Evolutionary conservation across 2,797 vertebrate genomes (phyloP).

Genomic region (Taenioides sp.): DNA sequence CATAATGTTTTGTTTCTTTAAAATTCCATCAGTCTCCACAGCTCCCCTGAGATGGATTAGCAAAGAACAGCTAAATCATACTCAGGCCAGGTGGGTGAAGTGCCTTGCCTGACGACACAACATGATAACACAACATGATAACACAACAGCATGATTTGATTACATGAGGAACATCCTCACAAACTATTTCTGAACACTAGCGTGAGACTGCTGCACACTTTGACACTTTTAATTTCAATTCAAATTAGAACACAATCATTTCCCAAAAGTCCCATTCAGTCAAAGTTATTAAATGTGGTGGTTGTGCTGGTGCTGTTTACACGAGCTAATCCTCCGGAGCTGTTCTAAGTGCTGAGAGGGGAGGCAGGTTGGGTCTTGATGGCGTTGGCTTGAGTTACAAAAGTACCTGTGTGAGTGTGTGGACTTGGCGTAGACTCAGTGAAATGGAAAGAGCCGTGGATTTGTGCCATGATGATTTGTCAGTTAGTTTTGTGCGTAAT

Average conservation of each 20-base stretch:
- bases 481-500: conserved; percentile 23
- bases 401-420: conserved; percentile 41
- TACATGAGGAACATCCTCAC: too few relatives aligned
- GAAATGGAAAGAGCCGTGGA: conserved; percentile 38
- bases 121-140: too few relatives aligned
- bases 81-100: too few relatives aligned
- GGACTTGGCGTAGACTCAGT: conserved; percentile 38
- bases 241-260: too few relatives aligned
- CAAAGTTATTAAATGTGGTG: conserved; percentile 34
- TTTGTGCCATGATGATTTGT: conserved; percentile 56
- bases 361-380: conserved; percentile 46
- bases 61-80: too few relatives aligned
- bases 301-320: conserved; percentile 35
- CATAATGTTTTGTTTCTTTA: too few relatives aligned
- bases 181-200: too few relatives aligned
- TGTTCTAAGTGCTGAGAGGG: conserved; percentile 35
- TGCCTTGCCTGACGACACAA: too few relatives aligned
- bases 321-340: conserved; percentile 49
- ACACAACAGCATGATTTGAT: too few relatives aligned
- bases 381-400: conserved; percentile 29
- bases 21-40: too few relatives aligned
- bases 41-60: too few relatives aligned
- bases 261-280: conserved; percentile 38
- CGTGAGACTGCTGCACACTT: not conserved
- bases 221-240: conserved; percentile 10